Evolutionary conservation across 2,113 vertebrate species (phyloP).

Genomic region (Tympanuchus pallidicinctus): DNA sequence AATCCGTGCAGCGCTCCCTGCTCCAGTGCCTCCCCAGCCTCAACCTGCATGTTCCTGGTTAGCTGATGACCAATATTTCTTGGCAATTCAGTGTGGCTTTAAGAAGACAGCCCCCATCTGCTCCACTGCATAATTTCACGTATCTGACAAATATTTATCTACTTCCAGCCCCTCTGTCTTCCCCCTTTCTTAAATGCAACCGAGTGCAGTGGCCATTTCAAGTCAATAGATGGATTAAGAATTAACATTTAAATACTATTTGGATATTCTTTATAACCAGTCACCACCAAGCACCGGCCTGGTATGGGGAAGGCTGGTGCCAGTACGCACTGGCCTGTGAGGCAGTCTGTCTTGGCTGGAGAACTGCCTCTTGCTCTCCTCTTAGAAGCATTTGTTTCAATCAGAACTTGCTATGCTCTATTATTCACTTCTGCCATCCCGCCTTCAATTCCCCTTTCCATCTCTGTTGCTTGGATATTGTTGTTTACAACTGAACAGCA

Average conservation of each 20-base stretch:
- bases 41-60: accelerated
- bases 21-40: neutral
- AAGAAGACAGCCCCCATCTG: neutral
- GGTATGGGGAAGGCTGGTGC: neutral
- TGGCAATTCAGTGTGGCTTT: accelerated
- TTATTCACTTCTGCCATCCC: neutral
- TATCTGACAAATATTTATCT: neutral
- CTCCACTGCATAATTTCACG: too few species aligned
- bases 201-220: neutral
- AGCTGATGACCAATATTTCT: neutral
- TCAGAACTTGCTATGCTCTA: accelerated
- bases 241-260: neutral
- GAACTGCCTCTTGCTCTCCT: neutral
- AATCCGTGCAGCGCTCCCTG: accelerated
- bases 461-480: neutral
- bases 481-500: neutral
- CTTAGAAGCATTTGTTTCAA: neutral
- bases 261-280: neutral
- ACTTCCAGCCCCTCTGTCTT: neutral
- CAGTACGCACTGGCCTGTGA: accelerated
- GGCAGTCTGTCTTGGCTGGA: neutral
- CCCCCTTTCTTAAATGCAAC: neutral
- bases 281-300: neutral
- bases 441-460: neutral
- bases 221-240: neutral